phyloP scores from a whole-genome alignment of 2,888 invertebrate genomes.

The Pachydiplax longipennis region DNA sequence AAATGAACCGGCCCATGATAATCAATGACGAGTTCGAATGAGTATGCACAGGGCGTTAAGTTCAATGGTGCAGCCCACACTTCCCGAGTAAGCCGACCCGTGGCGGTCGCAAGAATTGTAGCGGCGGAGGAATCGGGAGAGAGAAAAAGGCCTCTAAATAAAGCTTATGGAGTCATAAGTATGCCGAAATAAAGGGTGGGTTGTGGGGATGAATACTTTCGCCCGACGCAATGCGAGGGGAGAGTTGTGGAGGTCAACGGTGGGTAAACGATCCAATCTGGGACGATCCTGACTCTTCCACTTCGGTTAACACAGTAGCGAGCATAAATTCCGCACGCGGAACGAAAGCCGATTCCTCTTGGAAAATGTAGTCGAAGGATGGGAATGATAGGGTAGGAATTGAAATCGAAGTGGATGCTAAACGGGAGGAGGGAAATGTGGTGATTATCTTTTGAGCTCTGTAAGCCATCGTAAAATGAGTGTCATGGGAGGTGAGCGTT shows the following conservation, averaged over 20 bases:
- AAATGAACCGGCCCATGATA: background rate
- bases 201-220: background rate
- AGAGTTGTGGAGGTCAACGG: background rate
- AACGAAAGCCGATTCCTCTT: constrained; percentile 10
- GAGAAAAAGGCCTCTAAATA: background rate
- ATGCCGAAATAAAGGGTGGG: background rate
- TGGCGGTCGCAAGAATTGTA: background rate
- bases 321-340: constrained; percentile 8
- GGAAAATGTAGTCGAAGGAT: background rate
- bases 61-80: background rate
- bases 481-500: too few species aligned
- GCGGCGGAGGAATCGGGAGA: background rate
- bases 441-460: too few species aligned
- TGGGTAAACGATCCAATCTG: constrained; percentile 10
- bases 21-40: background rate
- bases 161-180: background rate
- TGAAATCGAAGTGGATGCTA: too few species aligned
- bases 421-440: too few species aligned
- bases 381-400: background rate
- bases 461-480: too few species aligned
- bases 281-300: constrained; percentile 28
- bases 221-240: background rate
- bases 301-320: constrained; percentile 6
- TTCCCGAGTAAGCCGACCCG: background rate
- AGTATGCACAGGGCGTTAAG: background rate